Evolutionary conservation across 2,888 invertebrate species (phyloP), one percentile per base, ranked within the genome.

Genomic region (Biston betularia): DNA sequence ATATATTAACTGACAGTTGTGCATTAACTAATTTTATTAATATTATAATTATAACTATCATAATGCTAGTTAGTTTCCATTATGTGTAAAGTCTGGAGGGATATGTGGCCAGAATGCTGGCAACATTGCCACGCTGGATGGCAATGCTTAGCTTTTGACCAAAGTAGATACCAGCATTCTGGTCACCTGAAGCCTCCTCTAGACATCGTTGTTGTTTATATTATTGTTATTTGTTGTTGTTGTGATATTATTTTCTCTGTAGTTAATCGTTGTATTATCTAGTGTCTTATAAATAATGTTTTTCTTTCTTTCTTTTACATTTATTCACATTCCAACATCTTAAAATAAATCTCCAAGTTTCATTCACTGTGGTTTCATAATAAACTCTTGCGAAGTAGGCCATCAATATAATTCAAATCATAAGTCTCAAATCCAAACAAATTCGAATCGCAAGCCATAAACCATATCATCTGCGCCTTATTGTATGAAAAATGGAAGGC

Each of bases 401-500:
- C 56, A 60, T 65, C 55, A 55, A 65, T 58, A 55, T 55, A 58
- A 58, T 58, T 53, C 58, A 53, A 53, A 58, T 49, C 49, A 49
- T 49, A 58, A 57, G 57, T 48, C 40, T 62, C 54, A 63, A 63
- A 64, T 52, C 54, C 55, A 56, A 58, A 67, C 58, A 64, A 62
- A 69, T 69, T 72, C 66, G 63, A 61, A 68, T 71, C 50, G 64
- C 48, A 68, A 72, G 63, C 67, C 68, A 54, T 68, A 71, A 73
- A 74, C 65, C 71, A 73, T 72, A 71, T 72, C 69, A 69, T 70
- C 67, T 56, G 55, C 63, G 60, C 63, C 42, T 70, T 70, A 74
- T 75, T 73, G 73, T 77, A 74, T 82, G 79, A 84, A 80, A 82
- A 84, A 84, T 84, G 78, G 76, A 77, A 74, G 78, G 69, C 75